Evolutionary conservation across 92 coral and sea anemone species (phyloP).

Genomic region (Isaurus tuberculatus): DNA sequence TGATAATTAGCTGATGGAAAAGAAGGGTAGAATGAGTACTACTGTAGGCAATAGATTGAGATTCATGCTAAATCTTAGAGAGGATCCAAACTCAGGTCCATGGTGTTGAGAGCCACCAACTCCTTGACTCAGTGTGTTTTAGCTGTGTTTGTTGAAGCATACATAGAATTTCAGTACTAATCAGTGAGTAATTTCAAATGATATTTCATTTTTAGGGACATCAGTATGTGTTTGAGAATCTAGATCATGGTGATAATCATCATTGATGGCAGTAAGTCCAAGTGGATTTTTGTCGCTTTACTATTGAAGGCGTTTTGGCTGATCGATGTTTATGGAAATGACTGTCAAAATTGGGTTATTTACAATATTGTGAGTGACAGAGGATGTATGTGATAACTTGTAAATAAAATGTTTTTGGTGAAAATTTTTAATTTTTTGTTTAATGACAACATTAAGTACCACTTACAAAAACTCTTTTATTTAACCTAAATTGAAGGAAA

Average conservation of each 20-base stretch:
- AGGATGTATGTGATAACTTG: background rate
- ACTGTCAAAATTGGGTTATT: background rate
- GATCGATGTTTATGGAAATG: background rate
- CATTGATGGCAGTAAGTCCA: background rate
- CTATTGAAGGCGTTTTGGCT: background rate
- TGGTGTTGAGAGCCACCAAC: too few relatives aligned
- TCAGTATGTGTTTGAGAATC: constrained; percentile 39
- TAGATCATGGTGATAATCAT: constrained; percentile 32
- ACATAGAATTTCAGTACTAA: too few relatives aligned
- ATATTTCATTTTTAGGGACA: constrained; percentile 29
- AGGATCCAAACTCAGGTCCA: too few relatives aligned
- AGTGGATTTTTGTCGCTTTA: background rate
- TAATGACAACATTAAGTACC: background rate
- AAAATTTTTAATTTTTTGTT: background rate
- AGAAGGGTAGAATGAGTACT: too few relatives aligned
- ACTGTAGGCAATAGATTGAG: too few relatives aligned
- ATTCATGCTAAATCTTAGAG: too few relatives aligned
- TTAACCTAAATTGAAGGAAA: too few relatives aligned
- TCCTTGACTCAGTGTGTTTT: too few relatives aligned
- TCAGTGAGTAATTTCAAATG: background rate
- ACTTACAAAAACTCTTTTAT: too few relatives aligned
- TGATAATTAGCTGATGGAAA: too few relatives aligned
- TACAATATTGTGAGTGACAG: background rate
- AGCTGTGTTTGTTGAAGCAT: too few relatives aligned
- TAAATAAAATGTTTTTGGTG: constrained; percentile 4